Evolutionary conservation across 2,797 vertebrate species (phyloP), one percentile per base, ranked within the genome.

Genomic region (Todus mexicanus): DNA sequence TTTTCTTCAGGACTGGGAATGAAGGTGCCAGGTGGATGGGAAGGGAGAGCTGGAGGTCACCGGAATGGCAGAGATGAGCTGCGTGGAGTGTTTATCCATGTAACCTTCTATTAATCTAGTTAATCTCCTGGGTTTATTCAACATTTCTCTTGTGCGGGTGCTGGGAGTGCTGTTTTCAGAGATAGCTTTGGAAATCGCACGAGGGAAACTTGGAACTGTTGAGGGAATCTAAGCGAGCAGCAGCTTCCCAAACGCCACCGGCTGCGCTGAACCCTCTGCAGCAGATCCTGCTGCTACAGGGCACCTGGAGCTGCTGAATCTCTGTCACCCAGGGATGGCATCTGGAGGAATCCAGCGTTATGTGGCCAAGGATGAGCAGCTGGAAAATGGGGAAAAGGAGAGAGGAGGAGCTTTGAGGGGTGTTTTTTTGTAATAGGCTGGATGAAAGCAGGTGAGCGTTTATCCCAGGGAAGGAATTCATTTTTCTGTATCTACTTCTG

Each of bases 111-210:
- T 42, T 42, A 42, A 42, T 42, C 12, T 42, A 42, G 40, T 42
- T 42, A 2, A 73, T 23, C 15, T 37, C 48, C 20, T 11, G 56
- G 29, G 29, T 22, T 63, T 63, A 31, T 26, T 7, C 27, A 37
- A 7, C n/a, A 26, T n/a, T 16, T 26, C 38, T 2, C 38, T 45
- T 26, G 51, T 1, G 0, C 1, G 5, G 29, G 29, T 31, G 43
- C 43, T 42, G 15, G 2, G 20, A n/a, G 54, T 13, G 25, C n/a
- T 43, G 40, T 56, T 69, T 79, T 38, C 37, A 6, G 35, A 33
- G 27, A 10, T 7, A 11, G 31, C 50, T 79, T 56, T 84, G 37
- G 42, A 27, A 63, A 31, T 74, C 12, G 31, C 48, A 22, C 2
- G 1, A 31, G 29, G 38, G 37, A 56, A 63, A 33, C 40, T 26